Conservation (phyloP, 2,113 vertebrate genomes). For the Candoia aspera region DNA sequence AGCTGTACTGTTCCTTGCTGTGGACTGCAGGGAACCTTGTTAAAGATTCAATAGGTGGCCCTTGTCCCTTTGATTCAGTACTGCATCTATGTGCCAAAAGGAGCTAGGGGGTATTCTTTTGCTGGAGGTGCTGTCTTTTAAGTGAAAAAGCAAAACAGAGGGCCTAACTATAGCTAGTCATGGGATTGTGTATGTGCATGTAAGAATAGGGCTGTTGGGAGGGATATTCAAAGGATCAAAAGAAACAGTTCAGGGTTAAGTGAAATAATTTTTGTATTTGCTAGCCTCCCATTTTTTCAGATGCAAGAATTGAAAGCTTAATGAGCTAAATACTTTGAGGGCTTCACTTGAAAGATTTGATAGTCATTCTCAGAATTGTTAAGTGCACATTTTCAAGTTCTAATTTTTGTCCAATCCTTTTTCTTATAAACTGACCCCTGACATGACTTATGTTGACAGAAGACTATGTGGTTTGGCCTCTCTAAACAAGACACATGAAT, state of each 20-base stretch:
- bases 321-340: slow-evolving; percentile 6
- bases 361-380: background rate
- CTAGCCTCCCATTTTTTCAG: background rate
- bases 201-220: slow-evolving; percentile 7
- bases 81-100: slow-evolving; percentile 23
- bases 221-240: slow-evolving; percentile 21
- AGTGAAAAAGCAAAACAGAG: slow-evolving; percentile 34
- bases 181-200: slow-evolving; percentile 4
- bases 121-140: slow-evolving; percentile 33
- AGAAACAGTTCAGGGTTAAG: background rate
- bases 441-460: slow-evolving; percentile 1
- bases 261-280: slow-evolving; percentile 8
- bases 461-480: background rate
- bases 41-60: slow-evolving; percentile 40
- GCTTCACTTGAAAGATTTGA: background rate
- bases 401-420: background rate
- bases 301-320: slow-evolving; percentile 7
- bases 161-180: slow-evolving; percentile 24
- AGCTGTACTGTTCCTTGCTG: slow-evolving; percentile 30
- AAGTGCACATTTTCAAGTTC: background rate
- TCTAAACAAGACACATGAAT: slow-evolving; percentile 1
- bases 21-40: slow-evolving; percentile 27
- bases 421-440: background rate
- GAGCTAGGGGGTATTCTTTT: slow-evolving; percentile 22
- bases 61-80: slow-evolving; percentile 39